Base-by-base conservation (phyloP, 92 coral and sea anemone species). In the Galaxea fascicularis region DNA sequence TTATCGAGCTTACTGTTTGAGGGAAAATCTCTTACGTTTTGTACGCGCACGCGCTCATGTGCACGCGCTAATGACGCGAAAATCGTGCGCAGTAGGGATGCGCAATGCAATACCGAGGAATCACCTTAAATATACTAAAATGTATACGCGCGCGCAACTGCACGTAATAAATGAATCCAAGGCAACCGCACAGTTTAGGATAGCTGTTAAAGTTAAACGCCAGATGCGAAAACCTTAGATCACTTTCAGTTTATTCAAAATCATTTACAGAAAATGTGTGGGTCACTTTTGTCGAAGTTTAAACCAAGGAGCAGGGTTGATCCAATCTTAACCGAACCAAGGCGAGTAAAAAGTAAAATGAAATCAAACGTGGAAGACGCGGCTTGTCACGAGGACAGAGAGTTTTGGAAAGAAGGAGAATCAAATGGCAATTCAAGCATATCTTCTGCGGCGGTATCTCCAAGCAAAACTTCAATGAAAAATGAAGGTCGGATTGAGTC, bases 251-350 rank as follows among this genome's bases (percentile, higher is more conserved):
- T 41, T 21, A 12, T 24, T 46, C 13, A 35, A 45, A 31, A 24
- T 15, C 5, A 18, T 35, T 3, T 27, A 17, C 47, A 16, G 21
- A 20, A 18, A 16, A 65, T 65, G 74, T 67, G 85, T 52, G 85
- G 85, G n/a, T 67, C 85, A n/a, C 54, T 67, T 28, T 60, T 80
- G 45, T 80, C 85, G 35, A 80, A 80, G 76, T 28, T 80, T 20
- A 51, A 18, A 4, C 10, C 66, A 18, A 28, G 14, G 45, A 67
- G n/a, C 60, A 80, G 53, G 22, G 58, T 67, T 0, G 65, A 51
- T 35, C 65, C 85, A 80, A 35, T 30, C 24, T 51, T 66, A n/a
- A 18, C 65, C 31, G 54, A 80, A 28, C 64, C 76, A 0, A 52
- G 13, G 30, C 64, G 21, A 53, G 54, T 21, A 8, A n/a, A 17